A percentile compares a stretch with the other conserved stretches of the same genome.
These are phyloP conservation scores for Mycogona germanica DNA, from an alignment of 2,888 invertebrate genomes.

Conservation along the genomic window DNA sequence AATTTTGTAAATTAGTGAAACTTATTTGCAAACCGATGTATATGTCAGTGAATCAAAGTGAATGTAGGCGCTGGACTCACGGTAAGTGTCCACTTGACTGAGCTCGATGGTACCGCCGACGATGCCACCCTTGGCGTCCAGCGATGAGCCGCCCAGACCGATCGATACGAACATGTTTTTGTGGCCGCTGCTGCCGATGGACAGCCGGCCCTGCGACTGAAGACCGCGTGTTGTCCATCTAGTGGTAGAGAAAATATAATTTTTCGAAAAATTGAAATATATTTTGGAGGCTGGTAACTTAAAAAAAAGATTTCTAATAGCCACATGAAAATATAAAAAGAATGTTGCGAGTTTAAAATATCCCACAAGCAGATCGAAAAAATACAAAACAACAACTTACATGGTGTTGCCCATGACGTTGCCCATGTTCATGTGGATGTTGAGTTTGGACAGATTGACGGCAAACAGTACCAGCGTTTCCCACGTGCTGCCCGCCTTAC, in stretches of 20 bases:
- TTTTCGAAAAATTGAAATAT: slow-evolving; percentile 4
- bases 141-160: slow-evolving; percentile 73
- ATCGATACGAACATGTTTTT: slow-evolving; percentile 84
- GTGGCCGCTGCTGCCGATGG: slow-evolving; percentile 86
- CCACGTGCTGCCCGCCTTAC: slow-evolving; percentile 51
- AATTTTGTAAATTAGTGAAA: not conserved
- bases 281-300: not conserved
- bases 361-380: too few relatives aligned
- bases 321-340: not conserved
- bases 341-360: not conserved
- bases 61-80: slow-evolving; percentile 41
- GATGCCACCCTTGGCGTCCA: slow-evolving; percentile 95
- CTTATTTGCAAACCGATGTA: not conserved
- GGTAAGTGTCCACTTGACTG: slow-evolving; percentile 71
- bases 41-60: not conserved
- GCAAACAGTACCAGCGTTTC: slow-evolving; percentile 92
- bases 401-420: slow-evolving; percentile 98
- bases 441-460: slow-evolving; percentile 87
- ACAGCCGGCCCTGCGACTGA: slow-evolving; percentile 77
- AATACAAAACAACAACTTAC: slow-evolving; percentile 38
- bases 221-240: slow-evolving; percentile 89
- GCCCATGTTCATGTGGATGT: slow-evolving; percentile 99
- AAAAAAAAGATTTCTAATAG: slow-evolving; percentile 19
- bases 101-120: slow-evolving; percentile 93
- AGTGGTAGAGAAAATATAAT: slow-evolving; percentile 17